Evolutionary conservation across 2,888 invertebrate genomes (phyloP), one percentile per base, ranked within the genome.

Genomic region (Teleiodes luculella): DNA sequence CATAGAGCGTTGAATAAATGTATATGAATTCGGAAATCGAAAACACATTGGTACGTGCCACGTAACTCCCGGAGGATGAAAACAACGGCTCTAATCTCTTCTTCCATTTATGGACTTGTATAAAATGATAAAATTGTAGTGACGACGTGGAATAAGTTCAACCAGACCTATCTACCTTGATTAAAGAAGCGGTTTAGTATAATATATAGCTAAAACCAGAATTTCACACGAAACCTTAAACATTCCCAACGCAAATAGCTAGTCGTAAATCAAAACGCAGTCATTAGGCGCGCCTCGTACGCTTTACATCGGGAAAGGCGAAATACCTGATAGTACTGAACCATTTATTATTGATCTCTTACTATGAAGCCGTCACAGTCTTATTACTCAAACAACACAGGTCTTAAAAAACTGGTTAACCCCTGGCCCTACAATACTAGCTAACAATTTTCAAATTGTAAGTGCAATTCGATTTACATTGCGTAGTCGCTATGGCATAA

Each of bases 211-310:
- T 10, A 5, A 28, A 28, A 28, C 24, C 20, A 13, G 20, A 13
- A 20, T 28, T 51, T 57, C 54, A 53, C 54, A 53, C 55, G 50
- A 59, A 54, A 59, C 52, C 50, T 59, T 53, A 55, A 61, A 60
- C 39, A 54, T 54, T 28, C 58, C 62, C 62, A 65, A 68, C 64
- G 68, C 60, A 61, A 59, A 68, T 63, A 72, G 68, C 63, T 68
- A 74, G 74, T 72, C 73, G 72, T 76, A 75, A 76, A 79, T 74
- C 75, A 78, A 68, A 78, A 69, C 66, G 66, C 62, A 58, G 64
- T 72, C 72, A 73, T 75, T 76, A 75, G 68, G 67, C 66, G 61
- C 61, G 55, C 57, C 66, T 67, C 66, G 70, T 61, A 63, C 70
- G 68, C 65, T 65, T 66, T 65, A 61, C 61, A 64, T 70, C 63